Evolutionary conservation across 2,113 vertebrate species (phyloP), one percentile per base, ranked within the genome.

Genomic region (Crotalus tigris): DNA sequence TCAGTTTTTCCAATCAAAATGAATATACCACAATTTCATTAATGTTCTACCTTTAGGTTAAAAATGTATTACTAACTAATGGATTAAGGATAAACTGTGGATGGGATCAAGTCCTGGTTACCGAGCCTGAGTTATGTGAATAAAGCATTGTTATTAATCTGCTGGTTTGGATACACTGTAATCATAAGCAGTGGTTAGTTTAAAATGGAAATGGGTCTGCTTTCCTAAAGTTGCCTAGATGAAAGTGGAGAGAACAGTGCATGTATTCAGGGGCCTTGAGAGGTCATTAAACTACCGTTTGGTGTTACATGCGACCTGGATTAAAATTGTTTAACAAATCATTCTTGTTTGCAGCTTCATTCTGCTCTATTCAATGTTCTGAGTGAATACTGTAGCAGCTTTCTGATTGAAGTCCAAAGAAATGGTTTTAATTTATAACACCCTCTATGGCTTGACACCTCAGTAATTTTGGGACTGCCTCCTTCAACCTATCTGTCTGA

Each of bases 1-100:
- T 92, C 91, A 91, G 6, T 94, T 64, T 91, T 58, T 44, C 55
- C 93, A 94, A 93, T 54, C 88, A 95, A 93, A 95, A 91, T 15
- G 92, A 53, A 90, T 54, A 24, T 92, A 93, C 90, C 94, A 93
- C 90, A 95, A 94, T 88, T 94, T 92, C 93, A 81, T 58, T 13
- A 90, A 93, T 87, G 92, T 94, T 93, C 93, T 95, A 88, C 39
- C 92, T 92, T 86, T 51, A 94, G 94, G 81, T 39, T 44, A 39
- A 53, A 81, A 90, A 91, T 88, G 26, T 46, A 13, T 1, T 59
- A 12, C 94, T 51, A 87, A 51, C 53, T 87, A 1, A 7, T 5
- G 17, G 44, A 91, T 8, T 33, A 33, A 39, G 33, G 21, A 55
- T 81, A 91, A 81, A 81, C 10, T 81, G 23, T 85, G 69, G n/a